Conservation (phyloP, 2,888 invertebrate species). For the Hypomecis atomaria region DNA sequence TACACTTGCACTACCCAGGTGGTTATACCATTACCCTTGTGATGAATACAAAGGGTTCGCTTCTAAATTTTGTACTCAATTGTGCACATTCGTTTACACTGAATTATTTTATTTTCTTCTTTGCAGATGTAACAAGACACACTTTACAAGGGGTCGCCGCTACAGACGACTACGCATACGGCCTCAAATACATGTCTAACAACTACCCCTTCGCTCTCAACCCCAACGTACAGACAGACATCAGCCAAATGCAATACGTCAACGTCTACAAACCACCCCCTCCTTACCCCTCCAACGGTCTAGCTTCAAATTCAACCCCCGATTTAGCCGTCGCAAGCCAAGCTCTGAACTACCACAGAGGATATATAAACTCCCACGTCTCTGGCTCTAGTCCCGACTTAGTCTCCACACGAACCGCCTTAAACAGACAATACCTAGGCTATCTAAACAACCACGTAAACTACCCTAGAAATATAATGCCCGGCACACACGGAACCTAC, state of each 20-base stretch:
- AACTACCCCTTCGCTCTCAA: constrained; percentile 75
- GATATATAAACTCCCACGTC: constrained; percentile 83
- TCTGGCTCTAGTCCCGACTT: constrained; percentile 92
- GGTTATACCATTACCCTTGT: not conserved
- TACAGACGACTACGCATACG: constrained; percentile 69
- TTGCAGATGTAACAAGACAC: constrained; percentile 85
- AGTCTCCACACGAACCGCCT: constrained; percentile 88
- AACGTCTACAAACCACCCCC: constrained; percentile 93
- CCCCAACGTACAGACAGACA: constrained; percentile 71
- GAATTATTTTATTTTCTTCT: not conserved
- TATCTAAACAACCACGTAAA: constrained; percentile 70
- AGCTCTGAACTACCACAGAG: constrained; percentile 77
- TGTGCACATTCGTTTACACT: too few species aligned
- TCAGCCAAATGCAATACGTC: constrained; percentile 84
- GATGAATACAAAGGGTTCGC: not conserved
- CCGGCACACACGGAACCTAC: constrained; percentile 88
- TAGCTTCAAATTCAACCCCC: constrained; percentile 93
- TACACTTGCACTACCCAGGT: too few species aligned
- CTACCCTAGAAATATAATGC: constrained; percentile 65
- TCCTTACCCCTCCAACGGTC: constrained; percentile 90
- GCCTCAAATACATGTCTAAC: constrained; percentile 64
- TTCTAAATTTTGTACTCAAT: not conserved
- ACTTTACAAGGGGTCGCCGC: constrained; percentile 55
- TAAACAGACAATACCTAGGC: constrained; percentile 79
- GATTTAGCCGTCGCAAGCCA: constrained; percentile 91